A percentile compares a stretch with the other conserved stretches of the same genome.
These are phyloP conservation scores for Pherbina coryleti DNA, from an alignment of 2,888 invertebrate species.

Conservation along the genomic window DNA sequence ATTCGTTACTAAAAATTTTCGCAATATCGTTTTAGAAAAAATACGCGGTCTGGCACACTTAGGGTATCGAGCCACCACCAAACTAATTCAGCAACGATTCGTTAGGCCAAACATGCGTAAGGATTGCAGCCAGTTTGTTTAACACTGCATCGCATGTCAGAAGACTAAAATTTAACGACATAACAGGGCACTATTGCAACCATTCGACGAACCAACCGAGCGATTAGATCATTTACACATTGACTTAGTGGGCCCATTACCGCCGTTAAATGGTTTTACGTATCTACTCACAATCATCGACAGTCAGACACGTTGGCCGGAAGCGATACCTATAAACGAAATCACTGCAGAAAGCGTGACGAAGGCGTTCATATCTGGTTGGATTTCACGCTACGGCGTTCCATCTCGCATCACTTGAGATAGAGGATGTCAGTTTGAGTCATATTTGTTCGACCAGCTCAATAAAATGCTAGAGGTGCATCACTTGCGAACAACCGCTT, in stretches of 20 bases:
- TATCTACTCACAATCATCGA: conserved; percentile 56
- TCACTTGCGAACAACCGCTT: background rate
- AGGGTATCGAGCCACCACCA: conserved; percentile 26
- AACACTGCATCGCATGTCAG: conserved; percentile 29
- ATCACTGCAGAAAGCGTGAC: conserved; percentile 46
- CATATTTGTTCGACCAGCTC: background rate
- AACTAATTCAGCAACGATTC: conserved; percentile 24
- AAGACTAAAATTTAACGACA: conserved; percentile 30
- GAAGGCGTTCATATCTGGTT: conserved; percentile 25
- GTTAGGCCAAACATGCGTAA: conserved; percentile 38
- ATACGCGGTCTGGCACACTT: conserved; percentile 38
- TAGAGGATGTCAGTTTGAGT: background rate
- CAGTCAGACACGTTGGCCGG: conserved; percentile 51
- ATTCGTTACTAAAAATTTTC: conserved; percentile 17
- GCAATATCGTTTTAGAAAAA: conserved; percentile 20
- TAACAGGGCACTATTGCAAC: conserved; percentile 10
- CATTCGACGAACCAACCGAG: background rate
- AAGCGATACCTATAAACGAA: conserved; percentile 50
- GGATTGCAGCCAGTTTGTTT: conserved; percentile 11
- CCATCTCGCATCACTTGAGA: conserved; percentile 16
- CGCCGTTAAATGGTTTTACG: conserved; percentile 49
- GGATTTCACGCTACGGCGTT: conserved; percentile 28
- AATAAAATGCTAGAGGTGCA: background rate
- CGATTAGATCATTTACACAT: conserved; percentile 58
- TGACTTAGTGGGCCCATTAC: conserved; percentile 55